Conservation (phyloP, 1,140 invertebrate genomes). For the Drosophila virilis region DNA sequence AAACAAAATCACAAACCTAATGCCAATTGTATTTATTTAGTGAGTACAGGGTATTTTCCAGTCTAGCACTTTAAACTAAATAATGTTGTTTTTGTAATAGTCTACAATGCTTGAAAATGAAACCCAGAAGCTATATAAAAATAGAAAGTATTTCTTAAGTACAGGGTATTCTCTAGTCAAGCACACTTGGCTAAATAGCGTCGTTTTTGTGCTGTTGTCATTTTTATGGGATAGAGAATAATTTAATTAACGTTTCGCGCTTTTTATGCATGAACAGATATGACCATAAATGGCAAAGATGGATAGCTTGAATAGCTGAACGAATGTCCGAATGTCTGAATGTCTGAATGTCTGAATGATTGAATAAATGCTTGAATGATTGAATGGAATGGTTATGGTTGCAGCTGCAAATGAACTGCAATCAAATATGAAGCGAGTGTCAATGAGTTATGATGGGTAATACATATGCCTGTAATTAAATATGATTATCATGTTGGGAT, state of each 20-base stretch:
- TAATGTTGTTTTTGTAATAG: too few relatives aligned
- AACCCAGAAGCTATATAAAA: too few relatives aligned
- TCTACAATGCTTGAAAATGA: too few relatives aligned
- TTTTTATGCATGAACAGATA: slow-evolving; percentile 21
- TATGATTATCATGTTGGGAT: slow-evolving; percentile 36
- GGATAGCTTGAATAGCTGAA: slow-evolving; percentile 27
- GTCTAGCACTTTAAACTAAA: too few relatives aligned
- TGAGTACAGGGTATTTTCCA: too few relatives aligned
- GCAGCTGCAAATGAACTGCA: slow-evolving; percentile 39
- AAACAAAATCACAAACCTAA: too few relatives aligned
- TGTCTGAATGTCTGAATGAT: slow-evolving; percentile 1
- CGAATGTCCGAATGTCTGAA: not conserved
- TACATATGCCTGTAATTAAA: slow-evolving; percentile 4
- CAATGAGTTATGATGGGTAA: slow-evolving; percentile 37
- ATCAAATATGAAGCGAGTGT: slow-evolving; percentile 34
- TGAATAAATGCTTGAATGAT: not conserved
- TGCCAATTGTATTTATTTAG: too few relatives aligned
- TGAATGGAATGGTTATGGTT: not conserved
- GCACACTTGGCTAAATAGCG: not conserved
- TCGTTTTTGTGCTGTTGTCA: not conserved
- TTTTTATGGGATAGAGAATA: slow-evolving; percentile 50
- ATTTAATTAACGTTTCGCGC: slow-evolving; percentile 64
- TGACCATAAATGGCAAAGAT: slow-evolving; percentile 35
- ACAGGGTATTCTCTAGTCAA: slow-evolving; percentile 14
- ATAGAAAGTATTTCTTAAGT: too few relatives aligned